Evolutionary conservation across 2,113 vertebrate species (phyloP), one percentile per base, ranked within the genome.

Genomic region (Lophochroa leadbeateri): DNA sequence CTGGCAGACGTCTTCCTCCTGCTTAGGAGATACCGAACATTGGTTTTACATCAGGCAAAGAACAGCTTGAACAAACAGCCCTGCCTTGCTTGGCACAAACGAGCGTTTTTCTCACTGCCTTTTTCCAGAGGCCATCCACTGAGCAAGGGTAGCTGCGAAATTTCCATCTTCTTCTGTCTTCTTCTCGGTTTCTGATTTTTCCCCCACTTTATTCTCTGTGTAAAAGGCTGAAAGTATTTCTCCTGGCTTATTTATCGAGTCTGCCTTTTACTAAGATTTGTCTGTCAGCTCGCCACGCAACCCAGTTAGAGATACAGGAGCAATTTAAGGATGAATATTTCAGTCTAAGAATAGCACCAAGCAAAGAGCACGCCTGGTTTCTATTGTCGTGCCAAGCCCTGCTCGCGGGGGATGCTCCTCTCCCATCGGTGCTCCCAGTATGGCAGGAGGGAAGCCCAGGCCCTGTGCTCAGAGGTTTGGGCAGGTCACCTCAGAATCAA

Each of bases 221-320:
- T 65, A 60, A 77, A 70, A 61, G 75, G 39, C 60, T 87, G 29
- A 60, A 87, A 85, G 44, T 78, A 46, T 41, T 79, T 82, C 72
- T 94, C 53, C 49, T 77, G 82, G 41, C 49, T 24, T 79, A 82
- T 82, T 96, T 95, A 90, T 90, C 70, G 88, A 85, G 75, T 67
- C 68, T 75, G 44, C 67, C 70, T 94, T 84, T 53, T 79, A 52
- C 53, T 37, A n/a, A 92, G 78, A 65, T 58, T 80, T 84, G 37
- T 78, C 86, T 94, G 86, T 92, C 94, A 94, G 80, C 43, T 90
- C 75, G 47, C 80, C 82, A 92, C 89, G 85, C 89, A 91, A 17
- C 86, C 61, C 67, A 79, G 71, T 90, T 82, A 88, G 83, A 88
- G 82, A 63, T 35, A 92, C 37, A 76, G 80, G 79, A 79, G 86